Percentiles rank a stretch among this genome's conserved stretches.
These are phyloP conservation scores for Drosophila neocordata DNA, from an alignment of 1,140 invertebrate species.

Conservation along the genomic window DNA sequence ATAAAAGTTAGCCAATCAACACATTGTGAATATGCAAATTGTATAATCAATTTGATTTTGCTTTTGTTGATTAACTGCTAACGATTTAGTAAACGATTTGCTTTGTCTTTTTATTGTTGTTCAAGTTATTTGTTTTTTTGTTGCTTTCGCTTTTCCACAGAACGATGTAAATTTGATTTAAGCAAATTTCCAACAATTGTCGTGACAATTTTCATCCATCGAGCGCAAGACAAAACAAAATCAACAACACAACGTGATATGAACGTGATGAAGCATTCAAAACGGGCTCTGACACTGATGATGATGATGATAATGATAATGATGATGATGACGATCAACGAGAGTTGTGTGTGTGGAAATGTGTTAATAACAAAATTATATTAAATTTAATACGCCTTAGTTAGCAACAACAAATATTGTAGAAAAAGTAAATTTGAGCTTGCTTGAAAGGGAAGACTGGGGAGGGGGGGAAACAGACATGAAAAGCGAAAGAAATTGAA, in stretches of 20 bases:
- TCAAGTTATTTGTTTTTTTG: constrained; percentile 5
- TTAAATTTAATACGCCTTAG: constrained; percentile 55
- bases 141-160: constrained; percentile 40
- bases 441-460: not conserved
- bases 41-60: constrained; percentile 42
- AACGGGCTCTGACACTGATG: constrained; percentile 15
- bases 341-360: constrained; percentile 34
- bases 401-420: constrained; percentile 35
- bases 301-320: constrained; percentile 19
- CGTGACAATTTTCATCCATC: constrained; percentile 56
- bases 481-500: constrained; percentile 37
- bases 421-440: constrained; percentile 37
- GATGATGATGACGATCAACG: constrained; percentile 29
- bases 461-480: not conserved
- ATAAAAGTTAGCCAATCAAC: constrained; percentile 19
- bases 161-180: constrained; percentile 75
- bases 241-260: constrained; percentile 32
- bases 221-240: not conserved
- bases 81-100: constrained; percentile 47
- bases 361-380: constrained; percentile 66
- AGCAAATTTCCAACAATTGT: constrained; percentile 50
- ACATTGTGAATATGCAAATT: constrained; percentile 54
- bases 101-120: constrained; percentile 38
- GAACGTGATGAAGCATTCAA: constrained; percentile 71
- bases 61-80: constrained; percentile 59